Evolutionary conservation across 2,888 invertebrate species (phyloP).

Genomic region (Hydrotaea diabolus): DNA sequence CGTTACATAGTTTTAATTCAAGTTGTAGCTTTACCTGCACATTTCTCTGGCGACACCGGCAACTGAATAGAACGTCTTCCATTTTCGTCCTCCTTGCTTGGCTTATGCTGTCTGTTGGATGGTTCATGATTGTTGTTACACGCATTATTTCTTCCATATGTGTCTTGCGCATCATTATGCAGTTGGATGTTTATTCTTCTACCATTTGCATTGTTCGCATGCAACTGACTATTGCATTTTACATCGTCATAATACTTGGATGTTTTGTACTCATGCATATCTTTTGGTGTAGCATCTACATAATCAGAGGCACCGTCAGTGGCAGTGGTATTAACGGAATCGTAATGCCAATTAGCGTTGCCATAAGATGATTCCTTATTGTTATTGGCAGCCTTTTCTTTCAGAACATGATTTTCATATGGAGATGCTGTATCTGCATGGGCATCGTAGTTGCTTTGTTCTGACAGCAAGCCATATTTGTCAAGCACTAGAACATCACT

Average conservation of each 20-base stretch:
- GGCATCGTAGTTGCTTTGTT: conserved; percentile 21
- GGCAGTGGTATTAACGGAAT: conserved; percentile 22
- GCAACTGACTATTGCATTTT: not conserved
- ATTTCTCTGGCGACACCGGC: not conserved
- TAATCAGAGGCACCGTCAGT: conserved; percentile 9
- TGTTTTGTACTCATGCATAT: not conserved
- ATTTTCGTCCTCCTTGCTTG: not conserved
- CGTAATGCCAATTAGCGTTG: conserved; percentile 50
- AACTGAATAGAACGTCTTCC: not conserved
- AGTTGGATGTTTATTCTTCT: not conserved
- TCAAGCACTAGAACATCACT: conserved; percentile 31
- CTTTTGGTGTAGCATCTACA: conserved; percentile 1
- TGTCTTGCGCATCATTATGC: not conserved
- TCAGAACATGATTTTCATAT: conserved; percentile 53
- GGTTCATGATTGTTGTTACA: not conserved
- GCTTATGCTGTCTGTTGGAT: no score
- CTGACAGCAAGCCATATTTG: conserved; percentile 29
- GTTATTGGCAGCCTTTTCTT: conserved; percentile 55
- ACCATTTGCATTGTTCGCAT: conserved; percentile 36
- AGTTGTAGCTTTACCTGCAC: not conserved
- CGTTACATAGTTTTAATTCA: no score
- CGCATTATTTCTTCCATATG: not conserved
- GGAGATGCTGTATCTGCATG: not conserved
- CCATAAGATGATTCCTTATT: conserved; percentile 17
- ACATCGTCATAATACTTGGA: conserved; percentile 13